Conservation (phyloP, 2,888 invertebrate genomes). For the Coelinius sp. region DNA sequence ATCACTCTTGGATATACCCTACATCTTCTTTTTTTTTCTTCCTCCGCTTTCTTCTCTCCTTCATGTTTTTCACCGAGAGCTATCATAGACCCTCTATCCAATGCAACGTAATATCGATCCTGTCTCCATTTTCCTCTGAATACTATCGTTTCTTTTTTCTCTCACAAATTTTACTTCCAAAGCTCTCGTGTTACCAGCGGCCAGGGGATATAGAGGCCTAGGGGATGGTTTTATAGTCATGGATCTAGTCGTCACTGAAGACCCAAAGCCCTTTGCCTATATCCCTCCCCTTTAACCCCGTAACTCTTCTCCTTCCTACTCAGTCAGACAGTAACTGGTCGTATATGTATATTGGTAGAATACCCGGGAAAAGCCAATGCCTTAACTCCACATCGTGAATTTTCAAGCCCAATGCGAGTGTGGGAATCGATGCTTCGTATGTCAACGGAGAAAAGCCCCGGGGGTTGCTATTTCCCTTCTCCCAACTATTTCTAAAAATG, state of each 20-base stretch:
- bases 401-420: neutral
- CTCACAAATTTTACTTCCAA: slow-evolving; percentile 18
- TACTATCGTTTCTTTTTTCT: neutral
- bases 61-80: neutral
- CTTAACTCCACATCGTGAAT: slow-evolving; percentile 10
- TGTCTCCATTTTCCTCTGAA: slow-evolving; percentile 4
- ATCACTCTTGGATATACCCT: slow-evolving; percentile 1
- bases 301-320: slow-evolving; percentile 1
- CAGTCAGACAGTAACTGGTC: slow-evolving; percentile 14
- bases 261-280: neutral
- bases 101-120: slow-evolving; percentile 31
- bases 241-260: slow-evolving; percentile 19
- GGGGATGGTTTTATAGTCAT: slow-evolving; percentile 22
- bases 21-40: slow-evolving; percentile 9
- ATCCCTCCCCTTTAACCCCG: neutral
- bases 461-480: neutral
- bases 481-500: no score
- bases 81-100: slow-evolving; percentile 21
- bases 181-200: slow-evolving; percentile 11
- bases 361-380: slow-evolving; percentile 11
- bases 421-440: slow-evolving; percentile 24
- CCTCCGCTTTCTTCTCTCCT: neutral
- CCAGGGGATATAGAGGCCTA: slow-evolving; percentile 19
- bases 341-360: slow-evolving; percentile 15
- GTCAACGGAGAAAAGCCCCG: slow-evolving; percentile 6